A percentile compares a stretch with the other conserved stretches of the same genome.
These are phyloP conservation scores for Agelaius tricolor DNA, from an alignment of 2,113 vertebrate genomes.

Conservation along the genomic window DNA sequence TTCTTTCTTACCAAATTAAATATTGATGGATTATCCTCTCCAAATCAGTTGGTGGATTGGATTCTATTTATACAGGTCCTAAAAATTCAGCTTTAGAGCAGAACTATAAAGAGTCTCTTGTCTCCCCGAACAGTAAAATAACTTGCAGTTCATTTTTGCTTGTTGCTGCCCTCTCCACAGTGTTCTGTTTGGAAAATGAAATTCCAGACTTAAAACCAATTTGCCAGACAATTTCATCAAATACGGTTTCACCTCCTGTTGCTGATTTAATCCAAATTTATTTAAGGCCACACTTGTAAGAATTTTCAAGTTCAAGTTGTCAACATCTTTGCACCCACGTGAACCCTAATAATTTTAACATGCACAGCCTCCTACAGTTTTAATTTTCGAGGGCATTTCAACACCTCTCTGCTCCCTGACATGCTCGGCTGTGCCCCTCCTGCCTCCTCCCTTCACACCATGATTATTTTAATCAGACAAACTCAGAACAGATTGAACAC, in stretches of 20 bases:
- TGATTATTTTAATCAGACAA: conserved; percentile 1
- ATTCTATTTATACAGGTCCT: conserved; percentile 53
- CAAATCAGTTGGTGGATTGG: conserved; percentile 5
- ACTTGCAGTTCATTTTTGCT: conserved; percentile 1
- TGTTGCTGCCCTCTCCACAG: background rate
- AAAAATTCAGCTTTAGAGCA: conserved; percentile 42
- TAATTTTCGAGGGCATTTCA: background rate
- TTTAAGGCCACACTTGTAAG: background rate
- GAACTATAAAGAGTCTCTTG: conserved; percentile 36
- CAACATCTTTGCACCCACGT: background rate
- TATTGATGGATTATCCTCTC: conserved; percentile 62
- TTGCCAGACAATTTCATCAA: background rate
- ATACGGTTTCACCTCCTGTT: background rate
- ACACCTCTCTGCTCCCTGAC: background rate
- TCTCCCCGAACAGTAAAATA: conserved; percentile 23
- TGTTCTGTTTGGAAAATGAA: background rate
- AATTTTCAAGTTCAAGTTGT: background rate
- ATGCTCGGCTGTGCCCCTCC: background rate
- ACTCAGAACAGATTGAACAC: background rate
- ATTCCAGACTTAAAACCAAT: background rate
- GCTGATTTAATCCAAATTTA: background rate
- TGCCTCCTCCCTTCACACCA: conserved; percentile 12
- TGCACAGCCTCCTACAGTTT: background rate
- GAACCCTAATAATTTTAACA: background rate
- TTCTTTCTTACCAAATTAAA: conserved; percentile 67